phyloP scores from a whole-genome alignment of 2,113 vertebrate species.

The Poeciliopsis prolifica region DNA sequence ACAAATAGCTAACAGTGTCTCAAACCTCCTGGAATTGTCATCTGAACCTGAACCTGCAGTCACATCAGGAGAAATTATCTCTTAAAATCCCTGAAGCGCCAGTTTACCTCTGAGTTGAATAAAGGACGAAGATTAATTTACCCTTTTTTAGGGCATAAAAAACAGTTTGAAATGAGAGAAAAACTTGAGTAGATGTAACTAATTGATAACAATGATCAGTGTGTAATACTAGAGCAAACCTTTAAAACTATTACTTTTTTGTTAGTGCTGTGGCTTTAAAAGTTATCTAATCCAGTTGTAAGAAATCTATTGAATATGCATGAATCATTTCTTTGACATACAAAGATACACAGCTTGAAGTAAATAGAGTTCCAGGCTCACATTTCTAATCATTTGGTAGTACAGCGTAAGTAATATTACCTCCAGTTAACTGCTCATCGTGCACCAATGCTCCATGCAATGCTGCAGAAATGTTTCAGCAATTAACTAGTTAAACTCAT shows the following conservation, averaged over 20 bases:
- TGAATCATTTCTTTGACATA: not conserved
- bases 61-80: not conserved
- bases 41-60: not conserved
- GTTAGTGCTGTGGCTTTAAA: no score
- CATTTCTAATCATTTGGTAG: not conserved
- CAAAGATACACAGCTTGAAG: not conserved
- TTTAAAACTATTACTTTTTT: not conserved
- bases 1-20: not conserved
- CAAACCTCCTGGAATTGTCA: slow-evolving; percentile 15
- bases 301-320: not conserved
- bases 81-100: not conserved
- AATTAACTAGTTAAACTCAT: not conserved
- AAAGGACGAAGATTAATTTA: not conserved
- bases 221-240: not conserved
- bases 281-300: not conserved
- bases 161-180: not conserved
- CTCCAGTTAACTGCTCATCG: not conserved
- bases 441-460: not conserved
- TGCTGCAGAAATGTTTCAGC: not conserved
- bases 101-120: not conserved
- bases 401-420: not conserved
- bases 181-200: not conserved
- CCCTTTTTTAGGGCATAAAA: not conserved
- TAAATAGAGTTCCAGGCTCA: no score
- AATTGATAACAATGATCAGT: not conserved